Evolutionary conservation across 2,113 vertebrate species (phyloP).

Genomic region (Zapornia atra): DNA sequence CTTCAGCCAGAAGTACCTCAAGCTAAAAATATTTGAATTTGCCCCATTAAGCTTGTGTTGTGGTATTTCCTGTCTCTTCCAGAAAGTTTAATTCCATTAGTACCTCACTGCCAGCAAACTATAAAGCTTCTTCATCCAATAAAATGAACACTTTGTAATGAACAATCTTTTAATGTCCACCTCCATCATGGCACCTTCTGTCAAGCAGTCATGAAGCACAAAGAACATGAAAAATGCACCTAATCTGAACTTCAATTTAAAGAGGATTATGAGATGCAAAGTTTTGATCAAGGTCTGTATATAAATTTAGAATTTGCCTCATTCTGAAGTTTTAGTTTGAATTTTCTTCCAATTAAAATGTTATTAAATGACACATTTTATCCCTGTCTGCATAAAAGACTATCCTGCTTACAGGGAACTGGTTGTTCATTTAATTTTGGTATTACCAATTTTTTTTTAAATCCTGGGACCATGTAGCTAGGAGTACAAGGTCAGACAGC

Average conservation of each 20-base stretch:
- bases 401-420: background rate
- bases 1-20: background rate
- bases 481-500: slow-evolving; percentile 14
- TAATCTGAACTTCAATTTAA: background rate
- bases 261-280: background rate
- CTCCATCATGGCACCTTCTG: background rate
- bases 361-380: background rate
- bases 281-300: background rate
- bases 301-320: background rate
- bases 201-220: background rate
- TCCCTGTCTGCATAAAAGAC: background rate
- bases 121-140: background rate
- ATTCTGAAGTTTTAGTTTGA: background rate
- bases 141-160: background rate
- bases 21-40: background rate
- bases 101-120: background rate
- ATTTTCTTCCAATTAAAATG: background rate
- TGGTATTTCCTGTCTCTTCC: background rate
- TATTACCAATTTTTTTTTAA: background rate
- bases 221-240: background rate
- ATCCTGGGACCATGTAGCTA: background rate
- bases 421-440: background rate
- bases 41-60: background rate
- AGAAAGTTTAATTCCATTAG: background rate
- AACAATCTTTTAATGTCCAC: background rate